Evolutionary conservation across 2,797 vertebrate genomes (phyloP), one percentile per base, ranked within the genome.

Genomic region (Pogoniulus pusillus): DNA sequence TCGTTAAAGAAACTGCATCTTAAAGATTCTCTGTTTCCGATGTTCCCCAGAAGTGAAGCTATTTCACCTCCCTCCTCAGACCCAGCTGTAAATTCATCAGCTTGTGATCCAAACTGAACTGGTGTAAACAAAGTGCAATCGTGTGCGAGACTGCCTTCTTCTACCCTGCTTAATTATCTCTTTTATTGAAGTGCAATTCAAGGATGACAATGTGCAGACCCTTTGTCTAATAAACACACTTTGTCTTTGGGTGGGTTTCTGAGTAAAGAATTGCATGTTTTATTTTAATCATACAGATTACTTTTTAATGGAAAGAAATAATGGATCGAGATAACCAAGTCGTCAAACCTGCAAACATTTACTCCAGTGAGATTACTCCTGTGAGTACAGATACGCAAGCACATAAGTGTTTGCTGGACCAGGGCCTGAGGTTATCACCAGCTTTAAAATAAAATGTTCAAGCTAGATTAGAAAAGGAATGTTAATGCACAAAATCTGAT

Each of bases 271-370:
- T n/a, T 70, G 88, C 63, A 73, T 90, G 93, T 22, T 95, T 95
- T 94, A 91, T 96, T 95, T 94, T 89, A 93, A 85, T 93, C 3
- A 9, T 74, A 54, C 82, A 93, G 91, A 95, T 96, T 94, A 91
- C 76, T 79, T 93, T 96, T 93, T 93, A 96, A 96, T 93, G 88
- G 94, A 94, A 94, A 93, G 79, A 87, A 94, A 94, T 87, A 96
- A 94, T 58, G 93, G 73, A 79, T 70, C 72, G 91, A 85, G 93
- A 96, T 95, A 95, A 90, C 88, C 70, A 49, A 81, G 76, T 75
- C 70, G 86, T 93, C 82, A 85, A 95, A 93, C 79, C 81, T 51
- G 70, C 76, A 85, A 91, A 78, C 73, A 59, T 34, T 74, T 91
- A 88, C 64, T 68, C 84, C 77, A 71, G 54, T 66, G 81, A 63